A percentile compares a stretch with the other conserved stretches of the same genome.
These are phyloP conservation scores for Dicyrtomina minuta DNA, from an alignment of 2,888 invertebrate genomes.

Conservation along the genomic window DNA sequence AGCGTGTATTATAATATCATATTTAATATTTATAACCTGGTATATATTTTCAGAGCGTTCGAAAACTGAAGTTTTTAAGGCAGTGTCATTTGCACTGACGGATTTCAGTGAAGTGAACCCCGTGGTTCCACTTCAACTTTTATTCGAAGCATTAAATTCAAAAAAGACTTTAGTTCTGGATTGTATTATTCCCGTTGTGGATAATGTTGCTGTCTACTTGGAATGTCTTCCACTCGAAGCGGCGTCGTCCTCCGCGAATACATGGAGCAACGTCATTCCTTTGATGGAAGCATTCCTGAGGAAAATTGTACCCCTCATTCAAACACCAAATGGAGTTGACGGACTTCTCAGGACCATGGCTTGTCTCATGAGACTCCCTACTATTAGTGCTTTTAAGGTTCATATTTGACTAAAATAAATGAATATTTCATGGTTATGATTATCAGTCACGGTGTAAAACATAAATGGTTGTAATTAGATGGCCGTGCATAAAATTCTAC, in stretches of 20 bases:
- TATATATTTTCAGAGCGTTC: constrained; percentile 63
- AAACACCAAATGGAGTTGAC: constrained; percentile 69
- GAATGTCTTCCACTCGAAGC: constrained; percentile 85
- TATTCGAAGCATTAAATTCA: constrained; percentile 67
- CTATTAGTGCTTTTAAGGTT: constrained; percentile 78
- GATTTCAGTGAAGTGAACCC: constrained; percentile 96
- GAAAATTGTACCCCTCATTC: constrained; percentile 65
- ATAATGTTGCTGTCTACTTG: constrained; percentile 90
- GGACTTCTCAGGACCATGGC: constrained; percentile 75
- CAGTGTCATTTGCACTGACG: constrained; percentile 85
- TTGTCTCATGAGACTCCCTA: constrained; percentile 79
- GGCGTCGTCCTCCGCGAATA: constrained; percentile 60
- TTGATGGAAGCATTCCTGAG: constrained; percentile 86
- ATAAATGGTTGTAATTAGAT: too few relatives aligned
- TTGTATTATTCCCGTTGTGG: constrained; percentile 74
- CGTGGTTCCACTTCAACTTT: constrained; percentile 81
- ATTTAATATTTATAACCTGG: background rate
- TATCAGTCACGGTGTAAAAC: too few relatives aligned
- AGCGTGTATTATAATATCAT: background rate
- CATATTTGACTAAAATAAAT: too few relatives aligned
- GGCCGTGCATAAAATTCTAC: too few relatives aligned
- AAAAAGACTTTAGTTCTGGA: constrained; percentile 73
- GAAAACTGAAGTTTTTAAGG: constrained; percentile 85
- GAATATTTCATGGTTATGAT: too few relatives aligned
- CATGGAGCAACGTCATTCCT: constrained; percentile 78